Conservation (phyloP, 2,888 invertebrate species). For the Epinotia ramella region DNA sequence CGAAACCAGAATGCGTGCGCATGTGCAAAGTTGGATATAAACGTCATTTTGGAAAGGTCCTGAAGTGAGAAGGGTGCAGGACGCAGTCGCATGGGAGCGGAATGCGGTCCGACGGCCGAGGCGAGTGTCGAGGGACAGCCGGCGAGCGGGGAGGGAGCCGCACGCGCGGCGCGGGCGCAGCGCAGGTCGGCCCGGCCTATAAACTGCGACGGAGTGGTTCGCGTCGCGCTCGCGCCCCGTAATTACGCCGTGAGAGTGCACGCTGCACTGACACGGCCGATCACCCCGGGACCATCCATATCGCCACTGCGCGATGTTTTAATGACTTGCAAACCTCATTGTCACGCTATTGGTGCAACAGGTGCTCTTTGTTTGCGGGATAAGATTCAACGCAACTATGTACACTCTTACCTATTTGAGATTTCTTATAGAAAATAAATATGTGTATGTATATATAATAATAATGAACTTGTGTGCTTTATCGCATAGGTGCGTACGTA, state of each 20-base stretch:
- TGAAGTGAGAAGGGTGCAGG: conserved; percentile 69
- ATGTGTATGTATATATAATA: not conserved
- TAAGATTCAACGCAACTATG: not conserved
- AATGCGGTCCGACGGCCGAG: conserved; percentile 79
- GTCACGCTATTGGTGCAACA: conserved; percentile 1
- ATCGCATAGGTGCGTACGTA: no score
- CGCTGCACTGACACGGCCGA: conserved; percentile 66
- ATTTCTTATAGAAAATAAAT: not conserved
- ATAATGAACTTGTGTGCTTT: not conserved
- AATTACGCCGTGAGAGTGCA: conserved; percentile 74
- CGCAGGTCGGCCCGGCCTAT: conserved; percentile 66
- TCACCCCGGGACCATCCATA: conserved; percentile 70
- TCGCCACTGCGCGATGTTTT: conserved; percentile 66
- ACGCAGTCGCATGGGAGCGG: conserved; percentile 84
- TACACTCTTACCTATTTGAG: not conserved
- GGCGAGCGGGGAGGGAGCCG: conserved; percentile 50
- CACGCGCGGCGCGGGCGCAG: conserved; percentile 52
- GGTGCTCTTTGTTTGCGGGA: conserved; percentile 2
- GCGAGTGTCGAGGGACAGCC: conserved; percentile 33
- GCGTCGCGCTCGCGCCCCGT: conserved; percentile 59
- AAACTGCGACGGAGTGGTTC: conserved; percentile 70
- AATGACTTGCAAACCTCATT: conserved; percentile 41
- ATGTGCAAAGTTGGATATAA: conserved; percentile 56
- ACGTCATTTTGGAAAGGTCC: conserved; percentile 79
- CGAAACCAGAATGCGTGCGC: not conserved